A percentile compares a stretch with the other conserved stretches of the same genome.
phyloP scores from a whole-genome alignment of 2,797 vertebrate species.

The Acipenser oxyrinchus region DNA sequence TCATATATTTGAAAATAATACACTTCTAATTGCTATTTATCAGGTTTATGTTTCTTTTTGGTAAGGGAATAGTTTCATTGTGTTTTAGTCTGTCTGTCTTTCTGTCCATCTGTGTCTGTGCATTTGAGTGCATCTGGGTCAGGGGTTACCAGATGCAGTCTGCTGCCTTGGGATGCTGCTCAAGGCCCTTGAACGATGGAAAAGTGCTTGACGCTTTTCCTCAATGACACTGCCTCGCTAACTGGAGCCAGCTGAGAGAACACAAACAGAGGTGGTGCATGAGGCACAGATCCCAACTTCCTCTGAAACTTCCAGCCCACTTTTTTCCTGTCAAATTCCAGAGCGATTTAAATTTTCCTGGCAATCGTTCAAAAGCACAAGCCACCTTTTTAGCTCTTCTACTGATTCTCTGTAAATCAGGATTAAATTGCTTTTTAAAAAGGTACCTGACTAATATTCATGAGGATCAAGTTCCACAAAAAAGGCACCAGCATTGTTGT shows the following conservation, averaged over 20 bases:
- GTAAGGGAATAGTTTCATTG: not conserved
- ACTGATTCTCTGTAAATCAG: slow-evolving; percentile 62
- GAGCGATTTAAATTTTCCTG: slow-evolving; percentile 92
- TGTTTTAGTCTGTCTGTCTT: slow-evolving; percentile 4
- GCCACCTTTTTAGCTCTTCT: slow-evolving; percentile 47
- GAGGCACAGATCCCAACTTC: slow-evolving; percentile 77
- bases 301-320: slow-evolving; percentile 81
- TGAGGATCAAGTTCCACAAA: slow-evolving; percentile 54
- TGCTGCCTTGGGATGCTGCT: slow-evolving; percentile 30
- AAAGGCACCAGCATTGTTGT: slow-evolving; percentile 45
- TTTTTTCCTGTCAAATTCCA: slow-evolving; percentile 89
- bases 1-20: no score
- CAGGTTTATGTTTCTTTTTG: no score
- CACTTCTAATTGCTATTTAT: no score
- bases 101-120: slow-evolving; percentile 38
- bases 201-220: slow-evolving; percentile 64
- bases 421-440: slow-evolving; percentile 60
- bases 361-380: slow-evolving; percentile 69
- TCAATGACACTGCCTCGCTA: slow-evolving; percentile 41
- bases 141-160: slow-evolving; percentile 37
- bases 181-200: slow-evolving; percentile 52
- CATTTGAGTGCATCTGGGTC: slow-evolving; percentile 36
- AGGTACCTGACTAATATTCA: slow-evolving; percentile 67
- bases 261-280: slow-evolving; percentile 76
- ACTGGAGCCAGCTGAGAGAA: slow-evolving; percentile 56